phyloP scores from a whole-genome alignment of 2,113 vertebrate genomes.

The Nothoprocta perdicaria region DNA sequence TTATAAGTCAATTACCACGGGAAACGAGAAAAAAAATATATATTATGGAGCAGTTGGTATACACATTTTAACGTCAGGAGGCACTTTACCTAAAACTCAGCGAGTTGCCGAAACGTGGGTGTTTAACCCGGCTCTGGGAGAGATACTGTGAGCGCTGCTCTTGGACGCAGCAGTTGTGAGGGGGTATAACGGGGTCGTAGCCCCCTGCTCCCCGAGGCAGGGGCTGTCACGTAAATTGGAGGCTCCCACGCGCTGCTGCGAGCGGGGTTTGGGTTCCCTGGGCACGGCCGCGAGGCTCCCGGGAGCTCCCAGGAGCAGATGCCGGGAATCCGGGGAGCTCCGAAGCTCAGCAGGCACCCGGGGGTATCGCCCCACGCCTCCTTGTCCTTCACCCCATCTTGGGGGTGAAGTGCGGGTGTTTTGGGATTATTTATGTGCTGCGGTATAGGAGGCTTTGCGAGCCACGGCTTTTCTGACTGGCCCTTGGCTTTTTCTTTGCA shows the following conservation, averaged over 20 bases:
- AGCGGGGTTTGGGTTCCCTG: neutral
- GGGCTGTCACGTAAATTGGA: constrained; percentile 3
- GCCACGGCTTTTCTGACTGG: neutral
- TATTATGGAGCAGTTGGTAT: neutral
- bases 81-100: constrained; percentile 26
- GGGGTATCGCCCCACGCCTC: neutral
- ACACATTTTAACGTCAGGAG: constrained; percentile 2
- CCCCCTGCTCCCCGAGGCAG: neutral
- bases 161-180: neutral
- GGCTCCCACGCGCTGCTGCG: neutral
- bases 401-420: neutral
- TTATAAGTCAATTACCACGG: constrained; percentile 49
- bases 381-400: neutral
- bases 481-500: neutral
- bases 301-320: neutral
- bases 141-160: neutral
- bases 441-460: neutral
- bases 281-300: neutral
- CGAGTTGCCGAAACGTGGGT: constrained; percentile 44
- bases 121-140: constrained; percentile 34
- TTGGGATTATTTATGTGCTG: neutral
- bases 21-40: constrained; percentile 36
- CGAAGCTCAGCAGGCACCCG: constrained; percentile 29
- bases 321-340: neutral
- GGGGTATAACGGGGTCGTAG: constrained; percentile 26